Base-by-base conservation (phyloP, 2,113 vertebrate genomes). In the Daphoenositta chrysoptera region DNA sequence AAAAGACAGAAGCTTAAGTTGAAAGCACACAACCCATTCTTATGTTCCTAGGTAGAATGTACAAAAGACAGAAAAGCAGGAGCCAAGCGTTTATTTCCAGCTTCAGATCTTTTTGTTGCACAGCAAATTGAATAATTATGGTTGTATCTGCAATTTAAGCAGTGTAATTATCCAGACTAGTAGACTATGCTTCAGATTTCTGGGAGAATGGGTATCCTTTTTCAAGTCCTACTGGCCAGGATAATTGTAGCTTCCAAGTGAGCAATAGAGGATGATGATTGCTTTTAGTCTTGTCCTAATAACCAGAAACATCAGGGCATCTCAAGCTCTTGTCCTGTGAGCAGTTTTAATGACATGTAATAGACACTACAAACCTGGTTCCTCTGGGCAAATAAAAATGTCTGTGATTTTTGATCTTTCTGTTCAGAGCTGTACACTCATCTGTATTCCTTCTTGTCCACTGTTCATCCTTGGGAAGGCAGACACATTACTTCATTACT, bases 91-190 rank as follows among this genome's bases (percentile, higher is more conserved):
- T 93, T 90, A n/a, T 87, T 91, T 91, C 83, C 81, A 82, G 42
- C 31, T 73, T 82, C 57, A 90, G 35, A 78, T 65, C n/a, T 61
- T 82, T 77, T 70, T 79, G 48, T 82, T 70, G 58, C 75, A 88
- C 42, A 58, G 63, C 30, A 95, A 63, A 73, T 80, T 70, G 75
- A 90, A 76, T 76, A 88, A 64, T 76, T 90, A 39, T 35, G 17
- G 48, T 80, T 61, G 75, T 22, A 94, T 88, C 53, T 93, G 50
- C 76, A n/a, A 24, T 76, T 83, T 73, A 95, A 80, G 75, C 66
- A 57, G 40, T 21, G 11, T 56, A 45, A 63, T 90, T 83, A 83
- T 42, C 50, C 39, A 51, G 54, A 70, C 44, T 37, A 28, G 51
- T 40, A 78, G 77, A 50, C 20, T 90, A 0, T 60, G 37, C 76